These are phyloP conservation scores for Dicrostonyx torquatus DNA, from an alignment of 2,797 vertebrate species.

Conservation along the genomic window DNA sequence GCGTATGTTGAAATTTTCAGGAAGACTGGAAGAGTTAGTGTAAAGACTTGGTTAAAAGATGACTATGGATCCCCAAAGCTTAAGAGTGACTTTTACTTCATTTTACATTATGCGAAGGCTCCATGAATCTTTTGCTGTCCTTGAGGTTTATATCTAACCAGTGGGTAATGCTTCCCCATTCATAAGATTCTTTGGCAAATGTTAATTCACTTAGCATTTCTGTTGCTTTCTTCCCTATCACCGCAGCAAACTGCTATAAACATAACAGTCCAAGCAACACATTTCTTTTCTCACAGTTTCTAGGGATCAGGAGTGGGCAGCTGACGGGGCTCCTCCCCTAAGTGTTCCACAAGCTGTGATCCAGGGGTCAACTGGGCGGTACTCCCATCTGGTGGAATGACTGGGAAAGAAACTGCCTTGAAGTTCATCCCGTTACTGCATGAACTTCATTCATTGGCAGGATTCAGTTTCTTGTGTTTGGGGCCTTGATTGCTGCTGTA, in stretches of 20 bases:
- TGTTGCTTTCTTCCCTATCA: conserved; percentile 28
- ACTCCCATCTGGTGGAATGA: background rate
- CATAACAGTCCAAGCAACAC: background rate
- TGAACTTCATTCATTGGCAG: background rate
- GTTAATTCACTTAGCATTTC: background rate
- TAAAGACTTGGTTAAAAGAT: conserved; percentile 31
- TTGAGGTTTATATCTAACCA: background rate
- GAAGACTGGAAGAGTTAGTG: conserved; percentile 8
- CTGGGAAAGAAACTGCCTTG: background rate
- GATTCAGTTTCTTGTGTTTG: conserved; percentile 18
- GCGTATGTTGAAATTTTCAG: conserved; percentile 35
- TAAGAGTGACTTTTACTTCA: background rate
- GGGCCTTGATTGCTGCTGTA: background rate
- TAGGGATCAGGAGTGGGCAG: background rate
- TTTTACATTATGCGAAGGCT: background rate
- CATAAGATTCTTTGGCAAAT: background rate
- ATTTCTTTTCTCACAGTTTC: conserved; percentile 31
- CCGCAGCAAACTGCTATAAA: background rate
- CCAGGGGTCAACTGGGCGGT: background rate
- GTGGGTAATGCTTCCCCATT: background rate
- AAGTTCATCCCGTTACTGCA: background rate
- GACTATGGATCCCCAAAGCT: background rate
- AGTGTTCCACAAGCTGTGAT: background rate
- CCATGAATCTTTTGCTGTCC: background rate
- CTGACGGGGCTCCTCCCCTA: background rate